Base-by-base conservation (phyloP, 2,113 vertebrate genomes). In the Psophia crepitans region DNA sequence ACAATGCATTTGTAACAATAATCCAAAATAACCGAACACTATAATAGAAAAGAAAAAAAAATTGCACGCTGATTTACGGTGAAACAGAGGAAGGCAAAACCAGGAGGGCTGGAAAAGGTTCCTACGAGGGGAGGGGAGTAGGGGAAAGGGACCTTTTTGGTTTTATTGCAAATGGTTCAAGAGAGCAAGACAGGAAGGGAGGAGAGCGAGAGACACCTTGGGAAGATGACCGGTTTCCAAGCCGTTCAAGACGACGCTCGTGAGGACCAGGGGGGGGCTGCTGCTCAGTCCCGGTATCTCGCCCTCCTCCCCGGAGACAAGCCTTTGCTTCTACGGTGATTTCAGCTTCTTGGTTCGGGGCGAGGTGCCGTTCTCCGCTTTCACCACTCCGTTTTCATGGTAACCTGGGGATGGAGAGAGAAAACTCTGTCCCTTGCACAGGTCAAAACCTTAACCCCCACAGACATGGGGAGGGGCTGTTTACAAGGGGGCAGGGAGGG, bases 331-430 rank as follows among this genome's bases (percentile, higher is more conserved):
- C 98, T 99, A 99, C 0, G 99, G 99, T 9, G 99, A 98, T 94
- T 99, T 99, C 90, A 99, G 98, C 96, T 99, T 99, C 98, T 99
- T 99, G 98, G 98, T 99, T 93, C 99, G 98, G 14, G 98, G 98
- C 9, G 99, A 99, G 79, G 99, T 98, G 86, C 99, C 99, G 0
- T 99, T 99, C 98, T 99, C 99, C 0, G 99, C 98, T 97, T 99
- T 99, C 71, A 99, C 97, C 23, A 99, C 95, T 87, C 99, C 99
- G 0, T 99, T 99, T 98, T 99, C 99, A 82, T 99, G 98, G 95
- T 99, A 99, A 79, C 99, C 99, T 97, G 98, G 96, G 64, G 97
- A 32, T 11, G 6, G 33, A 43, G 33, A 56, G 70, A 96, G 4
- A 60, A 64, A 69, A 54, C 12, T 23, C 7, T 20, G 23, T 74